Base-by-base conservation (phyloP, 2,113 vertebrate species). In the Mungos mungo region DNA sequence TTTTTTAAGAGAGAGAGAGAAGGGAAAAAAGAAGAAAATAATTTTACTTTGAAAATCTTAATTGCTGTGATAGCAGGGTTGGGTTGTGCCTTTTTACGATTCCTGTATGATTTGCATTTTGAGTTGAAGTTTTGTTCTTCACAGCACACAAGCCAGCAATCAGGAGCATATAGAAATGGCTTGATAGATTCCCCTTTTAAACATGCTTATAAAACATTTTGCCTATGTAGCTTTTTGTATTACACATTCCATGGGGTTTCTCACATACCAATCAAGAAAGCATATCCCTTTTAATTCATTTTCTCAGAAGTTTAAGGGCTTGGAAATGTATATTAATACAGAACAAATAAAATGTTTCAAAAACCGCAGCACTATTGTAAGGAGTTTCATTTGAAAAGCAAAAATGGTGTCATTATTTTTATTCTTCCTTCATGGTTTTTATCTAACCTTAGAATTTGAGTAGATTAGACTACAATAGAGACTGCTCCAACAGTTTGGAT, bases 41-140 rank as follows among this genome's bases (percentile, higher is more conserved):
- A 96, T 96, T 97, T 96, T 98, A 98, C 97, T 98, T 98, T 63
- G 97, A 96, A 98, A 98, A 94, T 98, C 95, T 74, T 96, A 98
- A 98, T 98, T 98, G 63, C 96, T 94, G 92, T 97, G 72, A 83
- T 97, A 89, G 83, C 76, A 45, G 90, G 83, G 96, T 85, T 98
- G 72, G 95, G 47, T 72, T 85, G 33, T 0, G 0, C 92, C 92
- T 90, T 92, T 95, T 52, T 82, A 82, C 16, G 88, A 79, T 98
- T 96, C 97, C 96, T 98, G 96, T 80, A 93, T 88, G 97, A 98
- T 94, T 98, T 97, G 93, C 41, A 97, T 98, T 98, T 98, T 96
- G 90, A 97, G 97, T 96, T 95, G 95, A 96, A 84, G 14, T 74
- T 95, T 82, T 98, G 91, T 98, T 98, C 79, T 97, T 98, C 96